Base-by-base conservation (phyloP, 2,888 invertebrate species). In the Stomorhina lunata region DNA sequence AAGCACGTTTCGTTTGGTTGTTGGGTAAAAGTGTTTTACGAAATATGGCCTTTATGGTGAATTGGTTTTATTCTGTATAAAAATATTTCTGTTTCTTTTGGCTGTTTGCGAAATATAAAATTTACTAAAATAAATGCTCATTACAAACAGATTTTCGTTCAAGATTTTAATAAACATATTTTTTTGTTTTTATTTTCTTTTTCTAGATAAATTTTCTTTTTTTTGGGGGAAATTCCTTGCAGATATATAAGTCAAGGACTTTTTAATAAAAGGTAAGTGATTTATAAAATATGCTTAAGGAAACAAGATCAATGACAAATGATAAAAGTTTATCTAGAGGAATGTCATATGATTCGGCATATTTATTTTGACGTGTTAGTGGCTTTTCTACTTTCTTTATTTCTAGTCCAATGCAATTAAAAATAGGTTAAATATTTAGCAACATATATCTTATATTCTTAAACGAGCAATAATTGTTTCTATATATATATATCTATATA, bases 1-100 rank as follows among this genome's bases (percentile, higher is more conserved):
- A 78, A 82, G 82, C 81, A 84, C 84, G 81, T 80, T 80, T 43
- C 78, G 81, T 69, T 69, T 45, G n/a, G n/a, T 79, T 77, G 50
- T 76, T 80, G 75, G 69, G 69, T 65, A 76, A 76, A 75, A 76
- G 75, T 80, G 76, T 61, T 45, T 55, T 57, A 76, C 69, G 69
- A 76, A 69, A 68, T 72, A 73, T 73, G 72, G 73, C 66, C 59
- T 80, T 73, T 80, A 50, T 68, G 48, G 48, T 32, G 32, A 65
- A 72, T 71, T 63, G 68, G 40, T 69, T 68, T 34, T 66, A n/a
- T 40, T 63, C 2, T 76, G 17, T 17, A n/a, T 29, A 32, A 15
- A n/a, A n/a, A n/a, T n/a, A n/a, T 57, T 32, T 32, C 27, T 32
- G 25, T 25, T 34, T 20, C 29, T 32, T 76, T 48, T 59, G 9